Percentiles rank a stretch among this genome's conserved stretches.
These are phyloP conservation scores for Streptopelia turtur DNA, from an alignment of 2,797 vertebrate species.

Conservation along the genomic window DNA sequence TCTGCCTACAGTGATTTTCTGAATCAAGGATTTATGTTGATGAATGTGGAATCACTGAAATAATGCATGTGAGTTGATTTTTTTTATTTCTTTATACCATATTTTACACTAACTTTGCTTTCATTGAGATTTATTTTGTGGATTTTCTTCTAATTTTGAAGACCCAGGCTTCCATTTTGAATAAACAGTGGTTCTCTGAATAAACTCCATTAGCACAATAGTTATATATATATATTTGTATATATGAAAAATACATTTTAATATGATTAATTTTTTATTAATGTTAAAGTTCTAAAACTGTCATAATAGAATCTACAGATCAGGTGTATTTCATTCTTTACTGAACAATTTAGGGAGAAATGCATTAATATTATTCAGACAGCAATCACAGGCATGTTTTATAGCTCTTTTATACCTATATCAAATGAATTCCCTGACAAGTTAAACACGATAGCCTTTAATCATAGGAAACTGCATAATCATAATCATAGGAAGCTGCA, in stretches of 20 bases:
- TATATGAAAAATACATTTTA: slow-evolving; percentile 12
- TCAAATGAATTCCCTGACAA: slow-evolving; percentile 75
- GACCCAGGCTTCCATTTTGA: neutral
- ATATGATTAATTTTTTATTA: slow-evolving; percentile 62
- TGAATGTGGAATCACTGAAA: neutral
- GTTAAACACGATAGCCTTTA: slow-evolving; percentile 73
- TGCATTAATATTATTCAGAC: slow-evolving; percentile 67
- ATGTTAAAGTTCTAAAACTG: slow-evolving; percentile 40
- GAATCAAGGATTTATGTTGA: neutral
- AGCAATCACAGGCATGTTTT: slow-evolving; percentile 59
- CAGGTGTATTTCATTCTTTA: slow-evolving; percentile 68
- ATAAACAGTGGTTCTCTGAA: slow-evolving; percentile 22
- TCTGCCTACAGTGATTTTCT: neutral
- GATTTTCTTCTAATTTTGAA: neutral
- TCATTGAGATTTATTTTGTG: neutral
- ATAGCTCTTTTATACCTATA: slow-evolving; percentile 72
- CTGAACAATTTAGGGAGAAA: slow-evolving; percentile 68
- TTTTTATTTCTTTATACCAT: neutral
- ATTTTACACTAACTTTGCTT: neutral
- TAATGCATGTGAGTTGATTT: neutral
- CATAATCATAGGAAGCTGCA: no score
- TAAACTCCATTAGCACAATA: slow-evolving; percentile 9
- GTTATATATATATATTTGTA: neutral
- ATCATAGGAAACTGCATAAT: slow-evolving; percentile 71
- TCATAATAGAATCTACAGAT: slow-evolving; percentile 39